Percentiles rank a stretch among this genome's conserved stretches.
These are phyloP conservation scores for Eupithecia inturbata DNA, from an alignment of 2,888 invertebrate species.

Conservation along the genomic window DNA sequence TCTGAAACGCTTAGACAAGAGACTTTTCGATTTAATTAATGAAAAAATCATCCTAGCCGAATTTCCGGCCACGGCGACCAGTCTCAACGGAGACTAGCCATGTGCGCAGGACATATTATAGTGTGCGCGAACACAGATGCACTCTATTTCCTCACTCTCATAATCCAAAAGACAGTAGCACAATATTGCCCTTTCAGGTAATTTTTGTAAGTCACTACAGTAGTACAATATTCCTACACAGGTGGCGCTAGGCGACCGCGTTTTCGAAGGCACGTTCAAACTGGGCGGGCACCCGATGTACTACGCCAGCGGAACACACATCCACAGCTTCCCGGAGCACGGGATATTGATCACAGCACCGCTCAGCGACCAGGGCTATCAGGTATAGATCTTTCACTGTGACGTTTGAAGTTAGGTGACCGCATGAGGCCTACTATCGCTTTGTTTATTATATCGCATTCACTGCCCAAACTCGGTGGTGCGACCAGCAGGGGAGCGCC, in stretches of 20 bases:
- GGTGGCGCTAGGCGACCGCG: constrained; percentile 93
- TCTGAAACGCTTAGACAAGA: too few relatives aligned
- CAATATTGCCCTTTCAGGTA: not conserved
- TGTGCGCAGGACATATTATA: too few relatives aligned
- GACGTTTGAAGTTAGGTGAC: too few relatives aligned
- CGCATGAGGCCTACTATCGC: too few relatives aligned
- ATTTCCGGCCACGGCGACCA: too few relatives aligned
- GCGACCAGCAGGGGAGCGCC: too few relatives aligned
- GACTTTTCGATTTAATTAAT: too few relatives aligned
- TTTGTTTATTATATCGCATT: too few relatives aligned
- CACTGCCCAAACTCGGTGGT: too few relatives aligned
- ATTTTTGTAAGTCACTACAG: not conserved
- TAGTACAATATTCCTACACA: constrained; percentile 59
- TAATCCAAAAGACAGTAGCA: not conserved
- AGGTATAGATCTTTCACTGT: constrained; percentile 67
- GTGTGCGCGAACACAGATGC: too few relatives aligned
- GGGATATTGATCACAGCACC: constrained; percentile 89
- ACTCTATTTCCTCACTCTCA: not conserved
- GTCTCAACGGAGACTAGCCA: too few relatives aligned
- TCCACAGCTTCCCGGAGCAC: constrained; percentile 92
- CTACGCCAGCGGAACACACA: constrained; percentile 95
- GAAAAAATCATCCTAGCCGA: too few relatives aligned
- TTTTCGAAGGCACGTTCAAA: constrained; percentile 94
- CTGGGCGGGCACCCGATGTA: constrained; percentile 95
- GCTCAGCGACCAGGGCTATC: constrained; percentile 92